These are phyloP conservation scores for Dicrurus megarhynchus DNA, from an alignment of 2,113 vertebrate genomes.

Conservation along the genomic window DNA sequence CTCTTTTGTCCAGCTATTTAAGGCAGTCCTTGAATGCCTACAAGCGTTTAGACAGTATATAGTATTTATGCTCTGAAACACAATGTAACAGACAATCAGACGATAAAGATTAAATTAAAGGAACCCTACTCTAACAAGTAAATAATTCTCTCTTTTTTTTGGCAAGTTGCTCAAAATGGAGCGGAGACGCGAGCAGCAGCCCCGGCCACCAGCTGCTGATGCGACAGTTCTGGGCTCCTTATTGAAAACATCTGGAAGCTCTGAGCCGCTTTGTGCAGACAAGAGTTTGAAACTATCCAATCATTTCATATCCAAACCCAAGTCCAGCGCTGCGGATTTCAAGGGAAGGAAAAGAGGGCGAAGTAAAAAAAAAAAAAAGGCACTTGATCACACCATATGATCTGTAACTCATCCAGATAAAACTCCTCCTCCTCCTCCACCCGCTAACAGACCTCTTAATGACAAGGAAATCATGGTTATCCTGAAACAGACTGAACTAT, in stretches of 20 bases:
- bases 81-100: background rate
- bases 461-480: slow-evolving; percentile 42
- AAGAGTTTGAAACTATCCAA: slow-evolving; percentile 72
- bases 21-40: background rate
- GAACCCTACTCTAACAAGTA: background rate
- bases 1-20: background rate
- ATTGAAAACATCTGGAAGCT: slow-evolving; percentile 78
- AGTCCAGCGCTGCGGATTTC: slow-evolving; percentile 18
- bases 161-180: slow-evolving; percentile 6
- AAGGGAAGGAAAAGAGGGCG: background rate
- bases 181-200: background rate
- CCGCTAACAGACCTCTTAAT: slow-evolving; percentile 33
- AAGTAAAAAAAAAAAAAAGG: background rate
- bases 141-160: background rate
- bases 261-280: slow-evolving; percentile 46
- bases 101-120: background rate
- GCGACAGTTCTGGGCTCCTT: slow-evolving; percentile 70
- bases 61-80: background rate
- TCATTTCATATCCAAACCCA: slow-evolving; percentile 68
- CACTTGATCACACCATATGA: slow-evolving; percentile 28
- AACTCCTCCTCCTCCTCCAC: slow-evolving; percentile 12
- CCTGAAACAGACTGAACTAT: slow-evolving; percentile 44
- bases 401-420: slow-evolving; percentile 26
- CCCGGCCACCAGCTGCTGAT: slow-evolving; percentile 56
- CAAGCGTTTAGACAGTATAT: background rate